Evolutionary conservation across 2,797 vertebrate species (phyloP).

Genomic region (Premnoplex brunnescens): DNA sequence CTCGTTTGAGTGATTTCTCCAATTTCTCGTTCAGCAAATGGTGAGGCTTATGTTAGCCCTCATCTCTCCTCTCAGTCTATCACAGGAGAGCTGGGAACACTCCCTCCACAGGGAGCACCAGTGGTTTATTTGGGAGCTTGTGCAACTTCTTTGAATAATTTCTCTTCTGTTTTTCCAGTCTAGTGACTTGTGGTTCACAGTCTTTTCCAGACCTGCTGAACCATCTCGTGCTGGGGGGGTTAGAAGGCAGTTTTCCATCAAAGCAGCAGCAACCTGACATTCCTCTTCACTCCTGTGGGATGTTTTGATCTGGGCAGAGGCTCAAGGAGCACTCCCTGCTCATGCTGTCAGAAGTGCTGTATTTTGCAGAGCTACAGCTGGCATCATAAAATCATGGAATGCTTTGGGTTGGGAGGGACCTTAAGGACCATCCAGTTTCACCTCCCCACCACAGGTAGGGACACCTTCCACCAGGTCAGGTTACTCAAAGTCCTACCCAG

Average conservation of each 20-base stretch:
- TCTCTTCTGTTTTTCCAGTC: background rate
- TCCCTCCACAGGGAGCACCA: background rate
- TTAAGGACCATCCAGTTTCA: background rate
- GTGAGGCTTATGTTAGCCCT: background rate
- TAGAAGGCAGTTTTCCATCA: background rate
- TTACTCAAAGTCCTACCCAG: fast-evolving
- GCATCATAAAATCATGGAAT: background rate
- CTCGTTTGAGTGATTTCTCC: constrained; percentile 32
- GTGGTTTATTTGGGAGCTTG: background rate
- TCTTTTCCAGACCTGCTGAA: background rate
- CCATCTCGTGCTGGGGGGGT: fast-evolving
- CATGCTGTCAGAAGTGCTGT: background rate
- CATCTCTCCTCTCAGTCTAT: background rate
- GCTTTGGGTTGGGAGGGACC: background rate
- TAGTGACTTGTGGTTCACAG: background rate
- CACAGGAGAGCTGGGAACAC: fast-evolving
- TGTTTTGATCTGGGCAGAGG: background rate
- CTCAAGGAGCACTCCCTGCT: background rate
- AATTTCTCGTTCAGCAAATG: constrained; percentile 8
- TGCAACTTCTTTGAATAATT: background rate
- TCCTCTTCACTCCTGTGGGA: fast-evolving
- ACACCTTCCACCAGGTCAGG: background rate
- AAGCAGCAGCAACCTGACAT: background rate
- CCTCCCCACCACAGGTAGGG: background rate
- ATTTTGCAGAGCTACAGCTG: constrained; percentile 10